Conservation (phyloP, 2,888 invertebrate species). For the Netelia inedita region DNA sequence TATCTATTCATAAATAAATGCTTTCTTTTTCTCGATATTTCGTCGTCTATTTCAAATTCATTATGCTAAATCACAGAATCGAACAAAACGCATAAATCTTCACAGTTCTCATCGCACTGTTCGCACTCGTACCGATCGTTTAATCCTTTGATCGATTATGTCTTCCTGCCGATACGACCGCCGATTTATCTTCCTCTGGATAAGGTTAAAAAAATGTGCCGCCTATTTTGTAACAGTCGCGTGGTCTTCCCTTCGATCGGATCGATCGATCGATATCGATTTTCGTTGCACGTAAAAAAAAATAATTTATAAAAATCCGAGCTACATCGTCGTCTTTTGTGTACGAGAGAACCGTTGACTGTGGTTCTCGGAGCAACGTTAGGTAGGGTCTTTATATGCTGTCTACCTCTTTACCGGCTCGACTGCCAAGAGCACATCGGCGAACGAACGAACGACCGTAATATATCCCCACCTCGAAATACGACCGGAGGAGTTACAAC, state of each 20-base stretch:
- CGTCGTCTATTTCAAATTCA: neutral
- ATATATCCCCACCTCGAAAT: constrained; percentile 51
- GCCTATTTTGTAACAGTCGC: neutral
- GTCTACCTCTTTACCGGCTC: constrained; percentile 68
- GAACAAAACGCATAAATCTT: constrained; percentile 9
- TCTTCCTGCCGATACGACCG: neutral
- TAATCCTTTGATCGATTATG: neutral
- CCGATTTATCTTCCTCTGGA: neutral
- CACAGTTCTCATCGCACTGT: constrained; percentile 31
- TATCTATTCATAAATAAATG: neutral
- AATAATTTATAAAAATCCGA: constrained; percentile 30
- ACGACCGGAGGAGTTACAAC: constrained; percentile 27
- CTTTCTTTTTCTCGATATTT: neutral
- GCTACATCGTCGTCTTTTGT: constrained; percentile 75
- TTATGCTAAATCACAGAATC: constrained; percentile 5
- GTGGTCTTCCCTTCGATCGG: neutral
- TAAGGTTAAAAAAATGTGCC: neutral
- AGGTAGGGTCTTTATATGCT: constrained; percentile 79
- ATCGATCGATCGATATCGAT: neutral
- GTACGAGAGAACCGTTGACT: constrained; percentile 77
- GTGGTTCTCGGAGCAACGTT: constrained; percentile 72
- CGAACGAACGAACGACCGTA: constrained; percentile 45
- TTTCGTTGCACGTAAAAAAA: neutral
- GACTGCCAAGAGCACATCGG: constrained; percentile 45
- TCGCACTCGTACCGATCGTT: constrained; percentile 24